Conservation (phyloP, 2,888 invertebrate species). For the Tachystola acroxantha region DNA sequence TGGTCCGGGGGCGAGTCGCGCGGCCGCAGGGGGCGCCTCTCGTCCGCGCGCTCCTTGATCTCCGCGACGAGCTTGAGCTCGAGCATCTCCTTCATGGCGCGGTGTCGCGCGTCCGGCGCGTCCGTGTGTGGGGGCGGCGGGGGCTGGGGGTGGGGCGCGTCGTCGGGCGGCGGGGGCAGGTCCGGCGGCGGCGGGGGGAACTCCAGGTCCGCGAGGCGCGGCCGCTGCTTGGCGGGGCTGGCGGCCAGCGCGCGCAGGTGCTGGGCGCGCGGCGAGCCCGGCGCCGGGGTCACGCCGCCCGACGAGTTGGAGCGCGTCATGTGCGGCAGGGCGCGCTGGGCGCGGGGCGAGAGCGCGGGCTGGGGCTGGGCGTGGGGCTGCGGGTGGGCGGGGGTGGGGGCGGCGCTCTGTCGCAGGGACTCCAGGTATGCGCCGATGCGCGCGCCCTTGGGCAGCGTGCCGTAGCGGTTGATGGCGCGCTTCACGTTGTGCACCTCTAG, state of each 20-base stretch:
- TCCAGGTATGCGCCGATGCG: constrained; percentile 97
- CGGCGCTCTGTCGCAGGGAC: constrained; percentile 90
- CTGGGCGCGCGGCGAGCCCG: constrained; percentile 50
- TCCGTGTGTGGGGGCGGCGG: constrained; percentile 81
- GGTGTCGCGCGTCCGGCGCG: constrained; percentile 43
- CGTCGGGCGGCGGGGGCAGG: constrained; percentile 67
- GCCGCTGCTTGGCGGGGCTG: constrained; percentile 87
- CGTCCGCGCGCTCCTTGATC: constrained; percentile 87
- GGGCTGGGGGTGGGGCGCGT: constrained; percentile 66
- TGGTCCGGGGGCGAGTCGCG: constrained; percentile 12
- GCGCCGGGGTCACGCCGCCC: constrained; percentile 82
- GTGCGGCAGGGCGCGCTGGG: constrained; percentile 84
- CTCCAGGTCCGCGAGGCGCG: constrained; percentile 87
- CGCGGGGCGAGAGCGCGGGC: constrained; percentile 80
- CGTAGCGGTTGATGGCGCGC: constrained; percentile 95
- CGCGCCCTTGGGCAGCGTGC: constrained; percentile 97
- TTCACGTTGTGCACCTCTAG: constrained; percentile 97
- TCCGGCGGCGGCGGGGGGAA: constrained; percentile 61
- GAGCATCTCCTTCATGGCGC: constrained; percentile 88
- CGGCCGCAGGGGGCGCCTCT: constrained; percentile 71
- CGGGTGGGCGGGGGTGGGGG: constrained; percentile 17
- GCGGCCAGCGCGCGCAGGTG: constrained; percentile 35
- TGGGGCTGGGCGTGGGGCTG: constrained; percentile 58
- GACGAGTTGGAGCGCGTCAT: constrained; percentile 95
- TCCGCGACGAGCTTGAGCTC: constrained; percentile 89